These are phyloP conservation scores for Gymnarchus niloticus DNA, from an alignment of 2,113 vertebrate genomes.

Conservation along the genomic window DNA sequence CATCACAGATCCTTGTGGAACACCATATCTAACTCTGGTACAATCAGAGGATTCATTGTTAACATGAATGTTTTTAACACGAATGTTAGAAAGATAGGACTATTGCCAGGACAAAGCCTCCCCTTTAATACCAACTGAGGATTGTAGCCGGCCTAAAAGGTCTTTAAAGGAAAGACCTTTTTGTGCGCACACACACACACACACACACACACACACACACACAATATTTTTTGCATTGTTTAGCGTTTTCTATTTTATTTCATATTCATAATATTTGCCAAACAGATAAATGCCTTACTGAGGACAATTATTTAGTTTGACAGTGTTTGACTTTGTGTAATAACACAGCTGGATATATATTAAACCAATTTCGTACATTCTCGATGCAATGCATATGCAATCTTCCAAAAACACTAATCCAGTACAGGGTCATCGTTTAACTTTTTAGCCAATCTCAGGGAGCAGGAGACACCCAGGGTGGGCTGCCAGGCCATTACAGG, in stretches of 20 bases:
- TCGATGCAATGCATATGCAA: no score
- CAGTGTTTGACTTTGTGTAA: not conserved
- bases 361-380: not conserved
- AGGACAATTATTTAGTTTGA: not conserved
- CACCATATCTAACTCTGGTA: no score
- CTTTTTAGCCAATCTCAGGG: not conserved
- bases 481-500: not conserved
- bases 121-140: no score
- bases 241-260: not conserved
- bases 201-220: not conserved
- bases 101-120: no score
- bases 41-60: no score
- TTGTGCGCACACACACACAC: not conserved
- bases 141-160: no score
- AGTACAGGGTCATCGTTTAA: not conserved
- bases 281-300: not conserved
- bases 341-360: not conserved
- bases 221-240: not conserved
- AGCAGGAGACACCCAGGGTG: not conserved
- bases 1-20: no score
- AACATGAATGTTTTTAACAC: no score
- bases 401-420: no score
- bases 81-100: no score
- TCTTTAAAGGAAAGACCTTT: not conserved
- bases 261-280: conserved; percentile 1